Evolutionary conservation across 2,888 invertebrate species (phyloP).

Genomic region (Lasioglossum pauxillum): DNA sequence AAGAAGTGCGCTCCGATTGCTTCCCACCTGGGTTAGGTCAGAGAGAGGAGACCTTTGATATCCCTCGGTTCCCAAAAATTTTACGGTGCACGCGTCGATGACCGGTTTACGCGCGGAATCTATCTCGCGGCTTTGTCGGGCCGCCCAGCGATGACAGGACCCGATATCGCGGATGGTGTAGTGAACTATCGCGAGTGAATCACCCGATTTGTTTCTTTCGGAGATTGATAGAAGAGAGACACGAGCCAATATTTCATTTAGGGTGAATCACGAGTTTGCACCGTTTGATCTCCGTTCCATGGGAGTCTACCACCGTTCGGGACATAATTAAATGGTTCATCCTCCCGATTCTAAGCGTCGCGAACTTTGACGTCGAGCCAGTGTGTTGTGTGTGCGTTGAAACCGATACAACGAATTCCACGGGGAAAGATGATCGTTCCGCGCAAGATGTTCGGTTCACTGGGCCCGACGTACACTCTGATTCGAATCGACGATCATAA

Average conservation of each 20-base stretch:
- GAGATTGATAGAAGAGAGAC: not conserved
- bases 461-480: conserved; percentile 36
- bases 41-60: conserved; percentile 23
- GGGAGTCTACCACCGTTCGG: not conserved
- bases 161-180: not conserved
- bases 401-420: not conserved
- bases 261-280: not conserved
- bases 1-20: conserved; percentile 12
- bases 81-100: not conserved
- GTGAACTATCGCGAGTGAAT: not conserved
- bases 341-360: not conserved
- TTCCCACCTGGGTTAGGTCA: not conserved
- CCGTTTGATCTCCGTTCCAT: not conserved
- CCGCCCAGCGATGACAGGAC: not conserved
- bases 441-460: conserved; percentile 47
- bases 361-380: not conserved
- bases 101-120: not conserved
- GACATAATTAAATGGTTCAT: not conserved
- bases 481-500: not conserved
- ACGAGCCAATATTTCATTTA: not conserved
- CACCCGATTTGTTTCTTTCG: not conserved
- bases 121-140: not conserved
- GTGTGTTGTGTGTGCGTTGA: not conserved
- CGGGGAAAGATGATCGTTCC: conserved; percentile 4
- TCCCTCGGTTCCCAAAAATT: conserved; percentile 4